Evolutionary conservation across 1,140 invertebrate genomes (phyloP), one percentile per base, ranked within the genome.

Genomic region (Bactericera cockerelli): DNA sequence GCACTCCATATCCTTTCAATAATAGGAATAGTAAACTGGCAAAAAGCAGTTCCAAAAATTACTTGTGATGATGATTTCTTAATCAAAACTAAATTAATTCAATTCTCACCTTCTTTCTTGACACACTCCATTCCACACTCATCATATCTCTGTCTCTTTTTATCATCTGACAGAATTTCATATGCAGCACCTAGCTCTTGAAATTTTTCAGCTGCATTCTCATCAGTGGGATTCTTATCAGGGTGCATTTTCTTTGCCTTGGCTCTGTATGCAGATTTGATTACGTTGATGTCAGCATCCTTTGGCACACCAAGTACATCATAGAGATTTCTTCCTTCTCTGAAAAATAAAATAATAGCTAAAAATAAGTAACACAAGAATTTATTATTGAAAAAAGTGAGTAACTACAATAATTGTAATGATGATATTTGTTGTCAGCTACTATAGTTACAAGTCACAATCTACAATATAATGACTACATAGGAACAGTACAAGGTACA

Each of bases 171-270:
- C 1, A 99, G 77, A 1, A 92, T 91, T 75, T 99, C 95, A 71
- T 99, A 99, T 2, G 96, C 97, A 19, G 93, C 92, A 26, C 92
- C 88, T 16, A 99, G 75, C 70, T 99, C 93, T 76, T 96, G 89
- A 72, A 99, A 99, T 72, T 95, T 92, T 68, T 82, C 78, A 1
- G 89, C 84, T 1, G 96, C 90, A 62, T 89, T 79, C 14, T 91
- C 88, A 77, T 99, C 93, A 74, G 92, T 86, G 72, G 86, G 83
- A 73, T 99, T 99, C 71, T 96, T 97, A 69, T 99, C 97, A 16
- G 97, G 97, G 82, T 99, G 97, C 38, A 96, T 72, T 73, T 97
- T 89, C 75, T 96, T 98, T 0, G 96, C 96, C 71, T 94, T 71
- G 66, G 83, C 86, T 66, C 96, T 78, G 70, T 98, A 99, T 2